phyloP scores from a whole-genome alignment of 1,140 invertebrate genomes.

The Heliconius hewitsoni region DNA sequence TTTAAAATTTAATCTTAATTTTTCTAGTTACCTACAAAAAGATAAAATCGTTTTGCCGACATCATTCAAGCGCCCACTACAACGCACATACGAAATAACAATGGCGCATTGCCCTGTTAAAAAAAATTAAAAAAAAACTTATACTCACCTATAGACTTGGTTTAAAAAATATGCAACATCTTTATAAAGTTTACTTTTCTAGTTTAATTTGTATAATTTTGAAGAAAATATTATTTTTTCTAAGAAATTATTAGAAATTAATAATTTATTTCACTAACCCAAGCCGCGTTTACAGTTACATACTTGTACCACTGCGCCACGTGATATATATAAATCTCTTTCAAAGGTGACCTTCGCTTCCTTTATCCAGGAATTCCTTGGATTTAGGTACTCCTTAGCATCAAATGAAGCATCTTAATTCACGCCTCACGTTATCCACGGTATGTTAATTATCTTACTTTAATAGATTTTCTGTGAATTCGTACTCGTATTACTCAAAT shows the following conservation, averaged over 20 bases:
- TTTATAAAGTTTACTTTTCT: neutral
- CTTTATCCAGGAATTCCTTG: neutral
- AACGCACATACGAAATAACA: conserved; percentile 50
- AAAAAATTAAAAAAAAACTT: conserved; percentile 3
- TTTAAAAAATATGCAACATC: neutral
- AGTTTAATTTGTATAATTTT: neutral
- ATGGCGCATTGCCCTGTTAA: conserved; percentile 40
- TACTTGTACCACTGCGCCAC: too few species aligned
- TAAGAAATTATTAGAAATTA: too few species aligned
- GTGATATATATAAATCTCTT: neutral
- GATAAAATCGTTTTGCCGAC: conserved; percentile 34
- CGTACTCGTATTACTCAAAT: neutral
- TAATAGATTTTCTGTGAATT: neutral
- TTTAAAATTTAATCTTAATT: conserved; percentile 9
- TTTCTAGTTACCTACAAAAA: conserved; percentile 22
- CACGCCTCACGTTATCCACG: neutral
- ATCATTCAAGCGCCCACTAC: conserved; percentile 68
- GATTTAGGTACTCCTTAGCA: neutral
- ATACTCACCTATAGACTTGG: neutral
- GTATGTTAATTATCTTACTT: neutral
- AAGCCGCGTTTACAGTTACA: too few species aligned
- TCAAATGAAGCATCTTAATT: neutral
- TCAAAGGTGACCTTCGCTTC: neutral
- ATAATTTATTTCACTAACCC: too few species aligned
- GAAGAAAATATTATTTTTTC: too few species aligned